Percentiles rank a stretch among this genome's conserved stretches.
phyloP scores from a whole-genome alignment of 2,797 vertebrate genomes.

The Apogon hyalosoma region DNA sequence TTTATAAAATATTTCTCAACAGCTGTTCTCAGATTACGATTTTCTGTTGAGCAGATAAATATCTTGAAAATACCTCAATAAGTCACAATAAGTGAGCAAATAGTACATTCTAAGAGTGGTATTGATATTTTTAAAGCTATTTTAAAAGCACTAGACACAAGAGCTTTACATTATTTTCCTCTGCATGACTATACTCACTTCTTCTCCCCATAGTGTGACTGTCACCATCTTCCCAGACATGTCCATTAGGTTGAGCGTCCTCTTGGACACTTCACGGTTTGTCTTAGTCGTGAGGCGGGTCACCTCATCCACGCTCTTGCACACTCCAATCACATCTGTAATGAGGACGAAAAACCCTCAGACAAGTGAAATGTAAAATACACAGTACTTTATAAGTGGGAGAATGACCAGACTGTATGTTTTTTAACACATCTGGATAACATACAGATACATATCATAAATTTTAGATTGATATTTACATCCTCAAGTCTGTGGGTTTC shows the following conservation, averaged over 20 bases:
- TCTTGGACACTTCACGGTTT: conserved; percentile 93
- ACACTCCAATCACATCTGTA: conserved; percentile 96
- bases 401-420: too few relatives aligned
- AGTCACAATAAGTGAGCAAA: neutral
- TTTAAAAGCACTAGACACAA: conserved; percentile 13
- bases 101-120: neutral
- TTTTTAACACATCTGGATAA: too few relatives aligned
- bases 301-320: conserved; percentile 91
- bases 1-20: neutral
- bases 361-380: neutral
- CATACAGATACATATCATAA: conserved; percentile 43
- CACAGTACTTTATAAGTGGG: too few relatives aligned
- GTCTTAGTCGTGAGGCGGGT: conserved; percentile 91
- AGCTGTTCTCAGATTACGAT: neutral
- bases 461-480: conserved; percentile 43
- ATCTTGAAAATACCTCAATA: neutral
- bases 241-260: conserved; percentile 92
- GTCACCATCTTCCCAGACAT: conserved; percentile 91
- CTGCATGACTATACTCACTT: conserved; percentile 82
- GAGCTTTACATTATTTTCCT: neutral
- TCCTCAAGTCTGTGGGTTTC: conserved; percentile 41
- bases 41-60: neutral
- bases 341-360: neutral
- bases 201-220: conserved; percentile 93
- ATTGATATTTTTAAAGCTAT: conserved; percentile 13